Conservation (phyloP, 2,888 invertebrate species). For the Lathronympha strigana region DNA sequence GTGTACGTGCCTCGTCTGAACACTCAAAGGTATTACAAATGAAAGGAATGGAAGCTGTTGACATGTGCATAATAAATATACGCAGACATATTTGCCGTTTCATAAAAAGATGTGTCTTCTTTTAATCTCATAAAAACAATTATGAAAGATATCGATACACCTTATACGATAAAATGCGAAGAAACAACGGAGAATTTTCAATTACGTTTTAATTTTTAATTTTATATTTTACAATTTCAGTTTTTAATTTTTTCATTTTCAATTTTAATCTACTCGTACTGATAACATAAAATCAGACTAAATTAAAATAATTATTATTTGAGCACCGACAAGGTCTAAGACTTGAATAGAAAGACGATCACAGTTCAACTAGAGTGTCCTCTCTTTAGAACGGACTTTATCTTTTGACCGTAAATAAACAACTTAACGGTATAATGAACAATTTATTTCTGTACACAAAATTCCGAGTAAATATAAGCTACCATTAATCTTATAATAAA, state of each 20-base stretch:
- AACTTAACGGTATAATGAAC: not conserved
- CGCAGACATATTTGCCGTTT: conserved; percentile 1
- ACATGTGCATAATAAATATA: conserved; percentile 23
- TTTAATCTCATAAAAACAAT: not conserved
- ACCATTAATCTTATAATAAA: not conserved
- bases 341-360: not conserved
- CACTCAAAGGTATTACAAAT: conserved; percentile 41
- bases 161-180: too few relatives aligned
- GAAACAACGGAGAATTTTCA: too few relatives aligned
- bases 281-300: too few relatives aligned
- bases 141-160: too few relatives aligned
- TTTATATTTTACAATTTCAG: too few relatives aligned
- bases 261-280: too few relatives aligned
- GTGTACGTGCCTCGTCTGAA: conserved; percentile 36
- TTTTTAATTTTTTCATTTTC: too few relatives aligned
- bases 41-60: conserved; percentile 25
- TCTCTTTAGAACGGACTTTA: not conserved
- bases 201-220: too few relatives aligned
- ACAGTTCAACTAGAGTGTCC: not conserved
- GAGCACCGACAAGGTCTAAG: too few relatives aligned
- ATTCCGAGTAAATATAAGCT: not conserved
- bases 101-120: not conserved
- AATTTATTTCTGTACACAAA: not conserved
- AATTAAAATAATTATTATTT: too few relatives aligned
- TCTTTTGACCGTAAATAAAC: not conserved